These are phyloP conservation scores for Lamellibrachia luymesi DNA, from an alignment of 1,140 invertebrate genomes.

Conservation along the genomic window DNA sequence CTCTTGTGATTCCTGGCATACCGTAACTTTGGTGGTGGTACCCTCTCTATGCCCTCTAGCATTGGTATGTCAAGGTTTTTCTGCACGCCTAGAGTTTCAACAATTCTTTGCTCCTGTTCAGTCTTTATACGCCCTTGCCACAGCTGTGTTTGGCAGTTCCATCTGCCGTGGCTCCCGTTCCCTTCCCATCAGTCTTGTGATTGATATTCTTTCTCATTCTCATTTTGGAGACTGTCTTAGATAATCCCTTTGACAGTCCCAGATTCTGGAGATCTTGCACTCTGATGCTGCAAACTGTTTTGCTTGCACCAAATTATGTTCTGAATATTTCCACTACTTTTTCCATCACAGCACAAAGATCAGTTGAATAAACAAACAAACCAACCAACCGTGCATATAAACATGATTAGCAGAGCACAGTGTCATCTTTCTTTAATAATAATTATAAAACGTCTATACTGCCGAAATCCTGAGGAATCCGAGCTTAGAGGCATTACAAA, in stretches of 20 bases:
- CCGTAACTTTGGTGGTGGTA: background rate
- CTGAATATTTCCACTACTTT: background rate
- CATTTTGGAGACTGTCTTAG: background rate
- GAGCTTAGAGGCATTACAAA: too few relatives aligned
- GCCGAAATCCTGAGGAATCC: too few relatives aligned
- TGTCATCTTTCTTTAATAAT: background rate
- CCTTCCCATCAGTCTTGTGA: too few relatives aligned
- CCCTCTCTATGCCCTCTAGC: background rate
- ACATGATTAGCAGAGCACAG: background rate
- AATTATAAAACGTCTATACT: too few relatives aligned
- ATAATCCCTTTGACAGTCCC: background rate
- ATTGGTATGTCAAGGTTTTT: background rate
- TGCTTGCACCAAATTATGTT: background rate
- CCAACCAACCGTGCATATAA: background rate
- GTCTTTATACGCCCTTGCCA: background rate
- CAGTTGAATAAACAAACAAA: too few relatives aligned
- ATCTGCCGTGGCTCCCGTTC: background rate
- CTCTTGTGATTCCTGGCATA: background rate
- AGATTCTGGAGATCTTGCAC: background rate
- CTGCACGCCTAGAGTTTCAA: background rate
- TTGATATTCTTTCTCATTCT: too few relatives aligned
- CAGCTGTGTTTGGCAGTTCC: background rate
- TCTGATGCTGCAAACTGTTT: background rate
- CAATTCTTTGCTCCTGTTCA: background rate
- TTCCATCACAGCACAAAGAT: background rate